Evolutionary conservation across 2,113 vertebrate genomes (phyloP).

Genomic region (human (Homo sapiens)): GRCh38 chr9:35726501-35727000

Average conservation of each 20-base stretch:
- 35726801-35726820: neutral
- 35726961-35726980: neutral
- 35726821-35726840: neutral
- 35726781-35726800: neutral
- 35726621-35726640: neutral
- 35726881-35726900: neutral
- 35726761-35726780: neutral
- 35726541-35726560: slow-evolving; percentile 25
- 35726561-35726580: neutral
- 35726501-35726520: slow-evolving; percentile 1
- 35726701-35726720: neutral
- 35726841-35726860: neutral
- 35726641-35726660: neutral
- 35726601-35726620: neutral
- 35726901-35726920: neutral
- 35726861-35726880: neutral
- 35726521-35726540: slow-evolving; percentile 36
- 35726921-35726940: neutral
- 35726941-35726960: neutral
- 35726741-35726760: slow-evolving; percentile 9
- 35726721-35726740: neutral
- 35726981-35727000: neutral
- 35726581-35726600: neutral
- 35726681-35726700: neutral
- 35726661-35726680: neutral